These are phyloP conservation scores for Henricia sp. DNA, from an alignment of 53 echinoderm and acorn worm species.

Conservation along the genomic window DNA sequence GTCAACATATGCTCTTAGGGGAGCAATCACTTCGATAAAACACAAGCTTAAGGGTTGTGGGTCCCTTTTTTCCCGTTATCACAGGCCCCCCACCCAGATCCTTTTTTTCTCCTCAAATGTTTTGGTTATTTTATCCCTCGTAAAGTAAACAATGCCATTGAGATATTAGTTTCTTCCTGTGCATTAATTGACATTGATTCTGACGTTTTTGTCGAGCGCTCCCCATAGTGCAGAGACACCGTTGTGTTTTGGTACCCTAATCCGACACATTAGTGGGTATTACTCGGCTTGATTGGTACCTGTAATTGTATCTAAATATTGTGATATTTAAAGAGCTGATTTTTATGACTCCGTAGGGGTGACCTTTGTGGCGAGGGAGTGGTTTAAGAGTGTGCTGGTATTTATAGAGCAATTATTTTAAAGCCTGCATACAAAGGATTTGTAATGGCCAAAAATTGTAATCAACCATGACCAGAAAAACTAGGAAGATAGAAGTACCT, in stretches of 20 bases:
- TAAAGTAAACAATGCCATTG: slow-evolving; percentile 48
- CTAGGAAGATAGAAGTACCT: too few species aligned
- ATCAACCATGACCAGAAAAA: too few species aligned
- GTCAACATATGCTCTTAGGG: slow-evolving; percentile 28
- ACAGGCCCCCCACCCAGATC: background rate
- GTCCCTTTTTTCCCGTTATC: background rate
- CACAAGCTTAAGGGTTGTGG: background rate
- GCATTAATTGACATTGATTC: slow-evolving; percentile 48
- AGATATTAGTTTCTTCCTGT: background rate
- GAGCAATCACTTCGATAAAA: slow-evolving; percentile 7
- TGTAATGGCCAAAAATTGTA: too few species aligned
- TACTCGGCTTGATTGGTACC: too few species aligned
- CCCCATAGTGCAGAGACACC: background rate
- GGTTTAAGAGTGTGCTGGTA: background rate
- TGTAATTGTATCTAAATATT: slow-evolving; percentile 60
- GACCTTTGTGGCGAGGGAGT: background rate
- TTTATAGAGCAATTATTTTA: background rate
- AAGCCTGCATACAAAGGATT: too few species aligned
- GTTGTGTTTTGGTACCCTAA: background rate
- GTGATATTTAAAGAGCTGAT: slow-evolving; percentile 1
- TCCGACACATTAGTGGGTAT: background rate
- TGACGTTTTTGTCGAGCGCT: background rate
- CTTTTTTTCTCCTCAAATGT: background rate
- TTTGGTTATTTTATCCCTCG: slow-evolving; percentile 14
- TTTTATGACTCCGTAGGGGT: background rate